phyloP scores from a whole-genome alignment of 2,113 vertebrate species.

The Pseudopodoces humilis region DNA sequence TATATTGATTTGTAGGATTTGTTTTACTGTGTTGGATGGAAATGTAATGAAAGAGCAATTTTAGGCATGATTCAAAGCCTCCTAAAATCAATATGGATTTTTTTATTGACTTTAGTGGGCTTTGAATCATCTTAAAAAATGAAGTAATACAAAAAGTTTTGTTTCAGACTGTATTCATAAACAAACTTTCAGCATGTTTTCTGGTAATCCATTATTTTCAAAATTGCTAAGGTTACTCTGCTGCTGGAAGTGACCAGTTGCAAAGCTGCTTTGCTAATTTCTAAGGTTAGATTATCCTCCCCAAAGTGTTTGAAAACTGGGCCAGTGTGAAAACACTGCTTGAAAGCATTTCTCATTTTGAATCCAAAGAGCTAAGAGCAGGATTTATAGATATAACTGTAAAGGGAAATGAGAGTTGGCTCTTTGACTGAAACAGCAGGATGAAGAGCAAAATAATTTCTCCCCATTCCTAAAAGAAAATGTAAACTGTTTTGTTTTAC shows the following conservation, averaged over 20 bases:
- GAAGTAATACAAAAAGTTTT: not conserved
- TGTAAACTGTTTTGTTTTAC: not conserved
- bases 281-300: not conserved
- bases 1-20: constrained; percentile 44
- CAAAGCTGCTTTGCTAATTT: not conserved
- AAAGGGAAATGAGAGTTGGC: not conserved
- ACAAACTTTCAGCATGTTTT: not conserved
- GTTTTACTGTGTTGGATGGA: constrained; percentile 24
- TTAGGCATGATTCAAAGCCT: constrained; percentile 35
- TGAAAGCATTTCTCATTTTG: not conserved
- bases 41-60: constrained; percentile 30
- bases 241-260: not conserved
- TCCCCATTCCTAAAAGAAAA: not conserved
- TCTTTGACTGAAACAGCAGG: not conserved
- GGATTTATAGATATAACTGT: not conserved
- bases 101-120: not conserved
- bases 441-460: not conserved
- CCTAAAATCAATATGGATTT: constrained; percentile 30
- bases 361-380: not conserved
- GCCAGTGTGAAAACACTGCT: not conserved
- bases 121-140: constrained; percentile 40
- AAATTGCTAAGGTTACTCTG: not conserved
- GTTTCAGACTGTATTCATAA: not conserved
- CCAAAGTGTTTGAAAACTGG: not conserved
- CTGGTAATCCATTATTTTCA: not conserved